phyloP scores from a whole-genome alignment of 2,113 vertebrate genomes.

The Numenius arquata region DNA sequence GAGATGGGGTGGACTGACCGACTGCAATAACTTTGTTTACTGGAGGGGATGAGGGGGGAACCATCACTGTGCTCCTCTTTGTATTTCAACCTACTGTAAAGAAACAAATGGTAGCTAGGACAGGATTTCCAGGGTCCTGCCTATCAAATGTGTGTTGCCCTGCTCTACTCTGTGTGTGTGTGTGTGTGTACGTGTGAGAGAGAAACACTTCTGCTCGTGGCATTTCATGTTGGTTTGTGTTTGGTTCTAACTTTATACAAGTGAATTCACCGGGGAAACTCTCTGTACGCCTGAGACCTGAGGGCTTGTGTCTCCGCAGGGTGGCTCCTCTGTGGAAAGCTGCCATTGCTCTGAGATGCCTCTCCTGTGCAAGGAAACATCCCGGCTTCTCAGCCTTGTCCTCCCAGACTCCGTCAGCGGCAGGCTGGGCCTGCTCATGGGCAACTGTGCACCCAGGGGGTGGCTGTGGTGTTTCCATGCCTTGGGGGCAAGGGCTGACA shows the following conservation, averaged over 20 bases:
- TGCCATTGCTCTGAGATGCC: neutral
- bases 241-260: neutral
- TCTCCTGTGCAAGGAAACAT: neutral
- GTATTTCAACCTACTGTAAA: slow-evolving; percentile 46
- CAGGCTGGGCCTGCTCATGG: neutral
- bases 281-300: neutral
- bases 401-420: neutral
- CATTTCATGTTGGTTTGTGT: slow-evolving; percentile 31
- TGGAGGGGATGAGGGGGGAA: neutral
- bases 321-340: neutral
- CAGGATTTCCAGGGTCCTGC: slow-evolving; percentile 17
- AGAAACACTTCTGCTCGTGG: neutral
- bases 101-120: slow-evolving; percentile 26
- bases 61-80: slow-evolving; percentile 51
- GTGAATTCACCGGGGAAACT: neutral
- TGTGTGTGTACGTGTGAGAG: neutral
- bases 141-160: slow-evolving; percentile 12
- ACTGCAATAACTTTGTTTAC: slow-evolving; percentile 61
- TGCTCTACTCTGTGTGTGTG: neutral
- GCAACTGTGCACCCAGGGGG: neutral
- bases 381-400: neutral
- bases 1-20: neutral
- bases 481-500: neutral
- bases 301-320: neutral
- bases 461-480: neutral